A percentile compares a stretch with the other conserved stretches of the same genome.
These are phyloP conservation scores for Meloidogyne floridensis DNA, from an alignment of 1,140 invertebrate genomes.

Conservation along the genomic window DNA sequence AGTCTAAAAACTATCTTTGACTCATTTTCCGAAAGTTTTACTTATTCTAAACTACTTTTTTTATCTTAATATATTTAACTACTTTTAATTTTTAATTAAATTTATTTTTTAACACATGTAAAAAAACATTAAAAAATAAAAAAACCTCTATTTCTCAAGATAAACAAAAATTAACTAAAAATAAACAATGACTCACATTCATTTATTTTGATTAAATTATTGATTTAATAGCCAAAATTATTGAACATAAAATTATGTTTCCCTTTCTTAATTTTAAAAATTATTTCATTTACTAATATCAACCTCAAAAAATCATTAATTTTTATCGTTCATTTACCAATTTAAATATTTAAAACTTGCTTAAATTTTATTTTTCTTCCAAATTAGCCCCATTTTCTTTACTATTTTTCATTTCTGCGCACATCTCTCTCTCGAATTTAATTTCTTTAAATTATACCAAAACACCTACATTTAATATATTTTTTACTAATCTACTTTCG, in stretches of 20 bases:
- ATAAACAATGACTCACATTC: neutral
- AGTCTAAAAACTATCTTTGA: too few species aligned
- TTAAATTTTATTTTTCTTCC: neutral
- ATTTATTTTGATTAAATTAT: neutral
- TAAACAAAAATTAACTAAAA: neutral
- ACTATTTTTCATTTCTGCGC: neutral
- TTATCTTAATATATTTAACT: too few species aligned
- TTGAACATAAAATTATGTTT: neutral
- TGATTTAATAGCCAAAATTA: neutral
- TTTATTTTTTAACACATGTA: too few species aligned
- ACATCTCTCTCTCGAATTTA: neutral
- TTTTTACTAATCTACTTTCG: conserved; percentile 4
- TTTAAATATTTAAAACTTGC: neutral
- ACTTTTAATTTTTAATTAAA: too few species aligned
- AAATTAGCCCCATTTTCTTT: neutral
- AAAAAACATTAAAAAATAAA: too few species aligned
- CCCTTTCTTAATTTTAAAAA: neutral
- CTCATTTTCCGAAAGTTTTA: too few species aligned
- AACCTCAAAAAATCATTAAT: neutral
- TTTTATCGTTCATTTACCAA: neutral
- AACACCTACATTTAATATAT: neutral
- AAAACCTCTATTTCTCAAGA: too few species aligned
- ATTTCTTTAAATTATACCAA: neutral
- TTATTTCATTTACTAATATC: neutral
- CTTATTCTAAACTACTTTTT: too few species aligned